Base-by-base conservation (phyloP, 2,797 vertebrate species). In the Chrosomus eos region DNA sequence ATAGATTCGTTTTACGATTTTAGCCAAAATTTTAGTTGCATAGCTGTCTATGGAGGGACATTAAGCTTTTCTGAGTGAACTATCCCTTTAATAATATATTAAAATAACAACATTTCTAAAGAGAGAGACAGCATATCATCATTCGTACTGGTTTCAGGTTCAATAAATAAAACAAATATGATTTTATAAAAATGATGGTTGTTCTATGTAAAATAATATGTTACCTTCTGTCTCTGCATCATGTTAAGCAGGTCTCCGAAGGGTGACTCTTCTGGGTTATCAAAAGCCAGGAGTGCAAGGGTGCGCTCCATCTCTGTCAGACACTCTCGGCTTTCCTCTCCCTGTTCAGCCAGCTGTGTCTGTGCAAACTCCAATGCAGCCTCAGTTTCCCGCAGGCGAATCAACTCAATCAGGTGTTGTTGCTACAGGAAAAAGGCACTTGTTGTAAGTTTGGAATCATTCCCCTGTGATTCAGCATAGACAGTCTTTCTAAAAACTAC, bases 221-320 rank as follows among this genome's bases (percentile, higher is more conserved):
- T 45, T 92, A 97, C 98, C 96, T 99, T 99, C 94, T 99, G 98
- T 88, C 98, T 94, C 91, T 99, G 98, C 97, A 99, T 97, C 96
- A 97, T 99, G 90, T 99, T 98, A 8, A 99, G 97, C 85, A 99
- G 94, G 92, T 99, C 98, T 88, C 98, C 98, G 64, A 99, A 99
- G 4, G 98, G 98, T 0, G 98, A 99, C 76, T 99, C 98, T 85
- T 99, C 98, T 0, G 98, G 98, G 92, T 97, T 99, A 91, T 99
- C 98, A 3, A 99, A 99, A 16, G 98, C 98, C 88, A 99, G 93
- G 90, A 99, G 92, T 14, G 98, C 98, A 90, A 99, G 94, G 0
- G 98, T 99, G 82, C 98, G 96, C 90, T 99, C 98, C 98, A 99
- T 99, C 92, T 99, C 98, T 0, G 97, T 98, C 92, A 99, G 94